phyloP scores from a whole-genome alignment of 1,140 invertebrate genomes.

The Popillia japonica region DNA sequence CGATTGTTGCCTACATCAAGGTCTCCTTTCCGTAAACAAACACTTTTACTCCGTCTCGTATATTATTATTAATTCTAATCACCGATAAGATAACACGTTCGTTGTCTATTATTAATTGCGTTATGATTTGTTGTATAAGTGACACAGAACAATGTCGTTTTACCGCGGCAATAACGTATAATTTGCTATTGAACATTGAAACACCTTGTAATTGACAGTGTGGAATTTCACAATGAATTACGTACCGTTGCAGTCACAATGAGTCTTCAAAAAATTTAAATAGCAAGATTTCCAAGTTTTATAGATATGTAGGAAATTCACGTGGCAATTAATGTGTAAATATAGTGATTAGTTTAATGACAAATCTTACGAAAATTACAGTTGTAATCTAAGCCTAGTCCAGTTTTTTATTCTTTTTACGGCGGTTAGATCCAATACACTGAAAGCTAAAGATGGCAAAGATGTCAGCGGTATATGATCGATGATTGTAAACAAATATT shows the following conservation, averaged over 20 bases:
- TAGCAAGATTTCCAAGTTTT: too few relatives aligned
- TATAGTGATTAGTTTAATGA: too few relatives aligned
- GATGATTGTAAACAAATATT: too few relatives aligned
- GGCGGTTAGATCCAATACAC: too few relatives aligned
- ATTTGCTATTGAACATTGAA: background rate
- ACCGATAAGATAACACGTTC: background rate
- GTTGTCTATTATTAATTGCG: conserved; percentile 8
- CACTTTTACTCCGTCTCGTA: background rate
- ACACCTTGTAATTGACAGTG: background rate
- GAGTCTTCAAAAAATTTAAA: too few relatives aligned
- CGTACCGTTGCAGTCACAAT: background rate
- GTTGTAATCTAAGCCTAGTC: too few relatives aligned
- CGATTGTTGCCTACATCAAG: background rate
- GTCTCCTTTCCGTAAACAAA: conserved; percentile 14
- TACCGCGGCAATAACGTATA: background rate
- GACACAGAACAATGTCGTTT: background rate
- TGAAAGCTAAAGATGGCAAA: too few relatives aligned
- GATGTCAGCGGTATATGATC: too few relatives aligned
- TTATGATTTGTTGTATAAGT: background rate
- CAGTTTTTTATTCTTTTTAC: too few relatives aligned
- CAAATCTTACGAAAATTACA: too few relatives aligned
- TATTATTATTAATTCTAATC: conserved; percentile 2
- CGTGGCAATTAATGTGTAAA: too few relatives aligned
- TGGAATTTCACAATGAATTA: background rate
- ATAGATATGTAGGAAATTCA: too few relatives aligned